Evolutionary conservation across 2,888 invertebrate genomes (phyloP).

Genomic region (Papilio elwesi): DNA sequence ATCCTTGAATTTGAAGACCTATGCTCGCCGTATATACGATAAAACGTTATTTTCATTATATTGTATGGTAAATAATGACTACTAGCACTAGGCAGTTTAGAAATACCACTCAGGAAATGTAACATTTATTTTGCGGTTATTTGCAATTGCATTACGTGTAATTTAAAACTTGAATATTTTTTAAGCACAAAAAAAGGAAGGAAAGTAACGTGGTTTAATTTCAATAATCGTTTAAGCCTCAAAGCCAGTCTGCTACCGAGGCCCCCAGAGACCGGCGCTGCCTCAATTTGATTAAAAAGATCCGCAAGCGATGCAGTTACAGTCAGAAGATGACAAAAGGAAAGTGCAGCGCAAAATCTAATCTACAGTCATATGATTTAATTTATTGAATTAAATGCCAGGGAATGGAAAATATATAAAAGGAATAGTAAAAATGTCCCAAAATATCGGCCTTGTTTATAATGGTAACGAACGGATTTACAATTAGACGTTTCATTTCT

Average conservation of each 20-base stretch:
- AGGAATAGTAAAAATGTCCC: not conserved
- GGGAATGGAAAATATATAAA: not conserved
- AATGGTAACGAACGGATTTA: no score
- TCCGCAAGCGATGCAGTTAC: conserved; percentile 5
- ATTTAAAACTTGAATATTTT: not conserved
- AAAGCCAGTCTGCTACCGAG: conserved; percentile 5
- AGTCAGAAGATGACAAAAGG: not conserved
- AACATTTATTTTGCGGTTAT: not conserved
- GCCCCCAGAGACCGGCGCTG: conserved; percentile 2
- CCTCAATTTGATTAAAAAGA: conserved; percentile 31
- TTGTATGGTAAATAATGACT: no score
- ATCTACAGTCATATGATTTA: not conserved
- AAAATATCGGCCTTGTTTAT: not conserved
- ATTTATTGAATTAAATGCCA: not conserved
- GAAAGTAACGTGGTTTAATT: conserved; percentile 17
- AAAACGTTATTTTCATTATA: no score
- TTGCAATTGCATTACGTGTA: not conserved
- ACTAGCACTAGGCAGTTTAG: no score
- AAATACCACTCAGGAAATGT: no score
- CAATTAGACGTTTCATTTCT: no score
- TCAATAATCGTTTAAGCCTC: conserved; percentile 20
- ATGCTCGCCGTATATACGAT: no score
- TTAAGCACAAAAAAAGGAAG: not conserved
- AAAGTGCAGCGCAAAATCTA: conserved; percentile 1
- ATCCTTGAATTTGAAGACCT: no score